phyloP scores from a whole-genome alignment of 2,797 vertebrate genomes.

The Rallus crepitans region DNA sequence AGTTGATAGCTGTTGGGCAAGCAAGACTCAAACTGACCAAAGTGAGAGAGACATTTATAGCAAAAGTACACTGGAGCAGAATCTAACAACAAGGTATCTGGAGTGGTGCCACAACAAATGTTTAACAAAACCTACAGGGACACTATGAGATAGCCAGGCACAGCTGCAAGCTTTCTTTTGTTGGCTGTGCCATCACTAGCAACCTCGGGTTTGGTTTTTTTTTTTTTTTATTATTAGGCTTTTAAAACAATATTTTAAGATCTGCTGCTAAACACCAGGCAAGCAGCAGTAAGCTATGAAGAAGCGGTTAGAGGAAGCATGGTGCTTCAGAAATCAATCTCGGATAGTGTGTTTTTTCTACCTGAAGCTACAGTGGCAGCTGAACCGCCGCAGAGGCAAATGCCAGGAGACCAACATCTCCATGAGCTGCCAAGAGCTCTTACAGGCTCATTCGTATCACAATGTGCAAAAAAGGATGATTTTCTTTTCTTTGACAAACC shows the following conservation, averaged over 20 bases:
- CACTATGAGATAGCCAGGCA: not conserved
- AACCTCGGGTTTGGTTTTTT: not conserved
- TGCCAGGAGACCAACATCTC: not conserved
- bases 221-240: not conserved
- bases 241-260: not conserved
- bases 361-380: not conserved
- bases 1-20: not conserved
- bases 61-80: not conserved
- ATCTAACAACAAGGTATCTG: not conserved
- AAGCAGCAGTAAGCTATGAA: not conserved
- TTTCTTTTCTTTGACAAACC: not conserved
- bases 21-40: not conserved
- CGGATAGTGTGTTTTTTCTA: accelerated
- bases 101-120: not conserved
- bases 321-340: not conserved
- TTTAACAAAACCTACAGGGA: not conserved
- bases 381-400: not conserved
- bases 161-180: not conserved
- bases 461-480: not conserved
- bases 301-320: not conserved
- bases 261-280: not conserved
- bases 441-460: accelerated
- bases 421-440: not conserved
- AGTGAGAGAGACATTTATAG: not conserved
- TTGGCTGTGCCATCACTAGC: not conserved